Evolutionary conservation across 1,140 invertebrate species (phyloP).

Genomic region (Pseudomyrmex dendroicus): DNA sequence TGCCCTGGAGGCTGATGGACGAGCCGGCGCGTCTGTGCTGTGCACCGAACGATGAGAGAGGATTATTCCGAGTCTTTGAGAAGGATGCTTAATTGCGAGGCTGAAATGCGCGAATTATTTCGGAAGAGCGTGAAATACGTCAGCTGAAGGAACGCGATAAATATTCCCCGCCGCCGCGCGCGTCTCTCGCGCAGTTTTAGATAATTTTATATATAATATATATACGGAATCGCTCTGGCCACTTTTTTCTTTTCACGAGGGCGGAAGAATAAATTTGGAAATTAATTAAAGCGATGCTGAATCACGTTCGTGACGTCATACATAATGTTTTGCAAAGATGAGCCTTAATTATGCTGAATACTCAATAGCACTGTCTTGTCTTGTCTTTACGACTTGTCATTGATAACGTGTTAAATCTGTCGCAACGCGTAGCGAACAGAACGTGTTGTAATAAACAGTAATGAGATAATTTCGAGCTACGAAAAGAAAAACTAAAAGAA

Average conservation of each 20-base stretch:
- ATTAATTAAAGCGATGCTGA: conserved; percentile 9
- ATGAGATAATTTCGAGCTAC: too few species aligned
- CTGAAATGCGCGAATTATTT: background rate
- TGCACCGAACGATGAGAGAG: background rate
- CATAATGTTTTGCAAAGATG: too few species aligned
- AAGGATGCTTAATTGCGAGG: conserved; percentile 1
- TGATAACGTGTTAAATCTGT: background rate
- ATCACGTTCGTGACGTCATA: background rate
- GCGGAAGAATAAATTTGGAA: background rate
- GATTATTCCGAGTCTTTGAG: conserved; percentile 33
- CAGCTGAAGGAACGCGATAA: too few species aligned
- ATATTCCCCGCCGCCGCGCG: background rate
- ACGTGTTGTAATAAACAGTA: too few species aligned
- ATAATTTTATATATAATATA: background rate
- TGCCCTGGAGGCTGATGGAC: conserved; percentile 27
- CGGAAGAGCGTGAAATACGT: background rate
- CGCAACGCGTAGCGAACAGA: background rate
- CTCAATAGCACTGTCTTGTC: too few species aligned
- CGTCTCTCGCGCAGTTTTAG: background rate
- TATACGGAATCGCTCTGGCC: background rate
- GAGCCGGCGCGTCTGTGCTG: background rate
- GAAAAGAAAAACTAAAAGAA: too few species aligned
- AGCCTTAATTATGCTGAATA: background rate
- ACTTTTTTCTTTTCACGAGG: too few species aligned
- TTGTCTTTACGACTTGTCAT: too few species aligned